Conservation (phyloP, 2,888 invertebrate species). For the Caenorhabditis sp. region DNA sequence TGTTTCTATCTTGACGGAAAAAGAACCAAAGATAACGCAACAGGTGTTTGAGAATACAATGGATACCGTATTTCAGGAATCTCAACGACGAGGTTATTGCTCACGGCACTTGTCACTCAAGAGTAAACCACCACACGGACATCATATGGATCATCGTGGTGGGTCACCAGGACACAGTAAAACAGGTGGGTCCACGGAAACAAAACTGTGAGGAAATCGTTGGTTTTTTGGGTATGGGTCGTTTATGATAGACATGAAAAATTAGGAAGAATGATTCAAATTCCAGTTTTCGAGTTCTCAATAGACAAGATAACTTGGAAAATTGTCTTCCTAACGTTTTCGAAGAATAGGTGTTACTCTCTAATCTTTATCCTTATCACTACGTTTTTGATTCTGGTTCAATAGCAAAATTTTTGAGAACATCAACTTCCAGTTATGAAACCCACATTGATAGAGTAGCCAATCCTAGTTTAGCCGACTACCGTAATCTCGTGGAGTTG, state of each 20-base stretch:
- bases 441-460: background rate
- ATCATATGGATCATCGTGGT: constrained; percentile 63
- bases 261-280: no score
- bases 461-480: background rate
- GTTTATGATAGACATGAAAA: no score
- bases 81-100: constrained; percentile 96
- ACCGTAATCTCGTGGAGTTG: background rate
- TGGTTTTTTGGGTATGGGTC: no score
- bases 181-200: constrained; percentile 48
- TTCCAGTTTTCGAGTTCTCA: no score
- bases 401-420: no score
- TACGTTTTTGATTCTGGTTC: no score
- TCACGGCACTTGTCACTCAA: constrained; percentile 95
- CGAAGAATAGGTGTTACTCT: no score
- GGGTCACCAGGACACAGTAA: constrained; percentile 67
- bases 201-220: no score
- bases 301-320: no score
- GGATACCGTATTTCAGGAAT: constrained; percentile 86
- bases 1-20: background rate
- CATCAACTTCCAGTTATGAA: no score
- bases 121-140: constrained; percentile 77
- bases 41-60: background rate
- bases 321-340: no score
- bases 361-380: no score
- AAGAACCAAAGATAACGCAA: constrained; percentile 4